Evolutionary conservation across 2,113 vertebrate genomes (phyloP).

Genomic region (Rynchops niger): DNA sequence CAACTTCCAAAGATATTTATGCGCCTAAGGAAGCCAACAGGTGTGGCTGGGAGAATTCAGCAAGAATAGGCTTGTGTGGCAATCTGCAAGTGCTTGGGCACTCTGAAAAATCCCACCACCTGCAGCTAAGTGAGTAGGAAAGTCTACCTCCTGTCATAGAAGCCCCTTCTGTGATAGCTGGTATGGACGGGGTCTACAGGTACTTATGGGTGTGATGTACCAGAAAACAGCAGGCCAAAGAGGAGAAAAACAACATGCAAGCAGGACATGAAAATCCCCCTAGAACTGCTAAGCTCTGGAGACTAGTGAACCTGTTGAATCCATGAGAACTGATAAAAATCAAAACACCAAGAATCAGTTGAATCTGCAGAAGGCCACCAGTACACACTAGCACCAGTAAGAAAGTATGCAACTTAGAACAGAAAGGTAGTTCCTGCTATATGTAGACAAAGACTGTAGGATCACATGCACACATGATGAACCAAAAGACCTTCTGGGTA

Average conservation of each 20-base stretch:
- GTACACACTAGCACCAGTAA: neutral
- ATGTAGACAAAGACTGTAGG: neutral
- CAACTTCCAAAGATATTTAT: neutral
- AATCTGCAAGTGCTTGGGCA: neutral
- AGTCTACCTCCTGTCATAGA: neutral
- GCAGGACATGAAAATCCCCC: neutral
- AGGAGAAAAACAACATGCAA: neutral
- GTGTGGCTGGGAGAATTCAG: neutral
- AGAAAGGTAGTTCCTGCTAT: neutral
- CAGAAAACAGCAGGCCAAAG: neutral
- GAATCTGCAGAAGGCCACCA: neutral
- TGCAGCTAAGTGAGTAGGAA: neutral
- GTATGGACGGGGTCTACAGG: neutral
- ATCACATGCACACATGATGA: neutral
- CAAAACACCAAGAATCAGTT: neutral
- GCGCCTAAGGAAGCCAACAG: neutral
- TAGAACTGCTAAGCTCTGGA: neutral
- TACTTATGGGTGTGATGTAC: neutral
- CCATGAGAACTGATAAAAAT: neutral
- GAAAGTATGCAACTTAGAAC: neutral
- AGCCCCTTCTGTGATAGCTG: neutral
- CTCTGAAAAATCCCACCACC: neutral
- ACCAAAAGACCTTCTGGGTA: neutral
- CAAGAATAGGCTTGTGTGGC: neutral
- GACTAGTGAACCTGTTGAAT: neutral